Conservation (phyloP, 2,888 invertebrate species). For the Tipula confusa region DNA sequence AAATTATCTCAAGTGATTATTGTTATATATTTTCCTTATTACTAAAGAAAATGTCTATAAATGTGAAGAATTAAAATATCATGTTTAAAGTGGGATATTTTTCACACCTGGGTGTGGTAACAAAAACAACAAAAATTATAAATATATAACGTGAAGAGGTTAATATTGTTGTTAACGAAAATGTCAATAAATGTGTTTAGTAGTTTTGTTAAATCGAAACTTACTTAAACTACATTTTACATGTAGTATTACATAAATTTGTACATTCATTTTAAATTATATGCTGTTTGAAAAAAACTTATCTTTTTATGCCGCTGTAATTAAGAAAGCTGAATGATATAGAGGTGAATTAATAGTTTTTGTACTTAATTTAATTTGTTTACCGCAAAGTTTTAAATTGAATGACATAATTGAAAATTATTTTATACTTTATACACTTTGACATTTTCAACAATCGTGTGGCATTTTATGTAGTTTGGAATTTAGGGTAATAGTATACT, state of each 20-base stretch:
- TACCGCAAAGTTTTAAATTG: neutral
- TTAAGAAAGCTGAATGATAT: neutral
- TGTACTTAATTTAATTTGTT: slow-evolving; percentile 3
- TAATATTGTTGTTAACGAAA: neutral
- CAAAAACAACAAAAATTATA: neutral
- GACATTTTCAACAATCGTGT: neutral
- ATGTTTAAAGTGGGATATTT: slow-evolving; percentile 12
- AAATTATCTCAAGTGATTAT: neutral
- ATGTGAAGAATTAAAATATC: neutral
- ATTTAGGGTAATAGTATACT: neutral
- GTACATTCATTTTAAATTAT: neutral
- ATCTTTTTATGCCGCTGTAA: neutral
- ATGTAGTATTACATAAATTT: neutral
- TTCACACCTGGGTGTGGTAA: slow-evolving; percentile 25
- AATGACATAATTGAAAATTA: neutral
- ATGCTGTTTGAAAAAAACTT: no score
- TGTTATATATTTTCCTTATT: slow-evolving; percentile 1
- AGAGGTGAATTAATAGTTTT: neutral
- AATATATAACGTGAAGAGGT: neutral
- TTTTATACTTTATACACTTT: neutral
- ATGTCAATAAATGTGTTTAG: slow-evolving; percentile 20
- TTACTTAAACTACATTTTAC: slow-evolving; percentile 12
- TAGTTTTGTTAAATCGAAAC: neutral
- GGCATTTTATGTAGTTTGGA: neutral
- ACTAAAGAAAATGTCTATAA: neutral